Evolutionary conservation across 2,113 vertebrate genomes (phyloP).

Genomic region (Ciconia maguari): DNA sequence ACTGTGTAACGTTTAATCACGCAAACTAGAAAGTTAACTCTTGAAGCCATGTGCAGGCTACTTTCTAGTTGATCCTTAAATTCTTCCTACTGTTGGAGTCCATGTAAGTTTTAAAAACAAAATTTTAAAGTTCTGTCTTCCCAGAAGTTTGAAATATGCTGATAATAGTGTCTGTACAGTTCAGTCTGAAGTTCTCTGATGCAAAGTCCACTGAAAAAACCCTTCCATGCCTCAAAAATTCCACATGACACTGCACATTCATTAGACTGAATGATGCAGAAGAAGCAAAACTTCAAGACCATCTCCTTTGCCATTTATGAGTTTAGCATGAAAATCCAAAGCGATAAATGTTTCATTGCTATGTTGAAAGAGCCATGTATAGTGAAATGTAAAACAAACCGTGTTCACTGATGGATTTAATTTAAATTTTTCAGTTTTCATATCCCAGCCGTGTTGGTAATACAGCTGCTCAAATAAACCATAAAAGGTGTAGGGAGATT

Average conservation of each 20-base stretch:
- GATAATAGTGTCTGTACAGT: neutral
- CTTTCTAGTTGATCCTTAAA: neutral
- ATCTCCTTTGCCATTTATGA: neutral
- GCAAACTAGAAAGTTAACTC: neutral
- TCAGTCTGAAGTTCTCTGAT: neutral
- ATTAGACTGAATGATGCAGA: neutral
- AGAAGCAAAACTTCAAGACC: neutral
- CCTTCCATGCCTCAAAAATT: neutral
- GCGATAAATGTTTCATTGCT: neutral
- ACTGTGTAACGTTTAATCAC: neutral
- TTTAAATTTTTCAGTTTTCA: neutral
- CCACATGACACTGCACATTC: neutral
- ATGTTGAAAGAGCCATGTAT: neutral
- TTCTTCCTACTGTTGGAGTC: neutral
- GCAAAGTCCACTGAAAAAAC: neutral
- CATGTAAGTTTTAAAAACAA: neutral
- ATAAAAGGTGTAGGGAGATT: neutral
- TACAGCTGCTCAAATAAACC: neutral
- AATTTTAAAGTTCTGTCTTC: neutral
- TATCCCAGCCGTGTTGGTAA: neutral
- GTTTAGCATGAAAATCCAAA: neutral
- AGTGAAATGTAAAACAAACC: neutral
- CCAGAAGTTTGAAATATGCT: neutral
- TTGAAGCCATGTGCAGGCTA: neutral
- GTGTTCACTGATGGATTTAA: neutral